A percentile compares a stretch with the other conserved stretches of the same genome.
These are phyloP conservation scores for Spodoptera frugiperda DNA, from an alignment of 1,140 invertebrate genomes.

Conservation along the genomic window DNA sequence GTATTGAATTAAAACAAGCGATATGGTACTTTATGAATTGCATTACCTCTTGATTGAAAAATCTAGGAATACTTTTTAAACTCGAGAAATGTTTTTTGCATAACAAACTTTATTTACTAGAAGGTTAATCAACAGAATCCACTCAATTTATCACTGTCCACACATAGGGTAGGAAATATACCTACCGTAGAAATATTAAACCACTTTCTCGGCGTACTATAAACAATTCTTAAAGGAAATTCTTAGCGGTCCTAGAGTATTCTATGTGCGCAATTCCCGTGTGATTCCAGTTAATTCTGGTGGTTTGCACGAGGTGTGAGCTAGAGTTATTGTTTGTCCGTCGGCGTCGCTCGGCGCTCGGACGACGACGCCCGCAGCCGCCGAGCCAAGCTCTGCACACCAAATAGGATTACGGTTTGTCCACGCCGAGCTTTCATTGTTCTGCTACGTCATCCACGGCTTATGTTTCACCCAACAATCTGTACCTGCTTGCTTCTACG, in stretches of 20 bases:
- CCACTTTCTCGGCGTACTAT: not conserved
- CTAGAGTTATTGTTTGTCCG: conserved; percentile 56
- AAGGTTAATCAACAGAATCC: not conserved
- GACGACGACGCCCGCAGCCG: conserved; percentile 1
- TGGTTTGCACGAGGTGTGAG: conserved; percentile 47
- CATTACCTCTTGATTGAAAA: conserved; percentile 11
- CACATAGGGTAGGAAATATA: not conserved
- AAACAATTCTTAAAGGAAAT: conserved; percentile 33
- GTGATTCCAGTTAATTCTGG: conserved; percentile 49
- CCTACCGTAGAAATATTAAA: not conserved
- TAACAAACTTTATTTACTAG: no score
- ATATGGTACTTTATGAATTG: conserved; percentile 5
- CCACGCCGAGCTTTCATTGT: conserved; percentile 54
- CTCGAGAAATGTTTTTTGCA: no score
- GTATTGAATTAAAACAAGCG: conserved; percentile 35
- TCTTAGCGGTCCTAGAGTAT: conserved; percentile 25
- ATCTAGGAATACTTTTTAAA: not conserved
- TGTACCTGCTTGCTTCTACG: conserved; percentile 42
- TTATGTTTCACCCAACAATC: conserved; percentile 43
- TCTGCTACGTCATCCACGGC: conserved; percentile 39
- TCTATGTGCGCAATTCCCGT: conserved; percentile 43
- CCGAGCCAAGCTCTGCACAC: conserved; percentile 35
- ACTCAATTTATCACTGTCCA: conserved; percentile 1
- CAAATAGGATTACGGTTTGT: conserved; percentile 63
- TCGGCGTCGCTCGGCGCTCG: conserved; percentile 16